Conservation (phyloP, 2,888 invertebrate genomes). For the Campaea margaritaria region DNA sequence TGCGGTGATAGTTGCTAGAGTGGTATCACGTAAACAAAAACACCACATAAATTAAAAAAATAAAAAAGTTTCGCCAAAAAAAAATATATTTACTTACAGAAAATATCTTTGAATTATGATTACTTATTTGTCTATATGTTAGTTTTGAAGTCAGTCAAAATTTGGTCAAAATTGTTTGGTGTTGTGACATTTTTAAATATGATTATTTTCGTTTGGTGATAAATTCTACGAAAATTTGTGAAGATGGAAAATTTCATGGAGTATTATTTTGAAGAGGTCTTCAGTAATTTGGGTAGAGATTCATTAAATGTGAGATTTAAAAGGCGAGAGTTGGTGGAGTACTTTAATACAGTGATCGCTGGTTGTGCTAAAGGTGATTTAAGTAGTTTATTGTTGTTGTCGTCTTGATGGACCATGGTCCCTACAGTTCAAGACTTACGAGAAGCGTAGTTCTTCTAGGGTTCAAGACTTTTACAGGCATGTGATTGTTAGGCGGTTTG, state of each 20-base stretch:
- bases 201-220: background rate
- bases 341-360: slow-evolving; percentile 91
- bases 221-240: slow-evolving; percentile 2
- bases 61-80: background rate
- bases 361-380: slow-evolving; percentile 87
- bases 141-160: too few relatives aligned
- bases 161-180: slow-evolving; percentile 12
- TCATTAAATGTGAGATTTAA: slow-evolving; percentile 89
- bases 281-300: slow-evolving; percentile 89
- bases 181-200: background rate
- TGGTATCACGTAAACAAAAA: slow-evolving; percentile 4
- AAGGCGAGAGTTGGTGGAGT: slow-evolving; percentile 89
- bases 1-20: slow-evolving; percentile 37
- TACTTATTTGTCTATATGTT: too few relatives aligned
- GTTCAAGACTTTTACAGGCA: too few relatives aligned
- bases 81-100: too few relatives aligned
- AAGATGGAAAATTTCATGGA: slow-evolving; percentile 92
- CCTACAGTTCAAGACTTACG: too few relatives aligned
- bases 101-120: too few relatives aligned
- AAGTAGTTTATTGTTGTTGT: background rate
- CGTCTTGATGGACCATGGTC: background rate
- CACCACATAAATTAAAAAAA: background rate
- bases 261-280: slow-evolving; percentile 91
- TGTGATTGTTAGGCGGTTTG: too few relatives aligned
- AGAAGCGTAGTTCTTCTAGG: too few relatives aligned